Conservation (phyloP, 2,113 vertebrate genomes). For the Trematomus loennbergii region DNA sequence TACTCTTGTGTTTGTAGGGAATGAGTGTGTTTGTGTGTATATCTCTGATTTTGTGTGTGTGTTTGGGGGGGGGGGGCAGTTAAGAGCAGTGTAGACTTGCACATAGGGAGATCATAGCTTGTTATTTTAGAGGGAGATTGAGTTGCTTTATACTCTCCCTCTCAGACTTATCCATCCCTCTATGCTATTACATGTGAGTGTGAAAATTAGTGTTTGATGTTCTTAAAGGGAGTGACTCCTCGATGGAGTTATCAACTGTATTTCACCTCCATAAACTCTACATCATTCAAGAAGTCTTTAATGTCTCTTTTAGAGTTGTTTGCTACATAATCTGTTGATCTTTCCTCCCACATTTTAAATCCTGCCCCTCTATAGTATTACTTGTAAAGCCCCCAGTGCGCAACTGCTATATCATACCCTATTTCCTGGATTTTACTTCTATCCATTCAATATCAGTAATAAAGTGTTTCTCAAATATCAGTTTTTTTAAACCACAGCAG, state of each 20-base stretch:
- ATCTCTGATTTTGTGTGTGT: slow-evolving; percentile 39
- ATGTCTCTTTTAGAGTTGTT: slow-evolving; percentile 52
- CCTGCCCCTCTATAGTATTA: slow-evolving; percentile 38
- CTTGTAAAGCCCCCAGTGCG: slow-evolving; percentile 60
- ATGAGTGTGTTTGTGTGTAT: slow-evolving; percentile 47
- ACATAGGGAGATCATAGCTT: slow-evolving; percentile 51
- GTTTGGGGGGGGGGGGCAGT: slow-evolving; percentile 19
- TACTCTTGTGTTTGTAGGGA: slow-evolving; percentile 81
- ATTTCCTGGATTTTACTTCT: slow-evolving; percentile 73
- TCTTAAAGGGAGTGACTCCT: slow-evolving; percentile 53
- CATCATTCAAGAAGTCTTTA: slow-evolving; percentile 42
- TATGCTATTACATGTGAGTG: slow-evolving; percentile 8
- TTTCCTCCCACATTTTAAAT: slow-evolving; percentile 45
- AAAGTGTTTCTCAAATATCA: slow-evolving; percentile 58
- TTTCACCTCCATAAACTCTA: too few relatives aligned
- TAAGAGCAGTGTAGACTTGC: slow-evolving; percentile 33
- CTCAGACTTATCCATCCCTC: slow-evolving; percentile 11
- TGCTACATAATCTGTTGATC: slow-evolving; percentile 59
- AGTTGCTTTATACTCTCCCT: slow-evolving; percentile 19
- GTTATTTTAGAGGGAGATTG: slow-evolving; percentile 37
- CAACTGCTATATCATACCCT: slow-evolving; percentile 59
- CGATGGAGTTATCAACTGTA: slow-evolving; percentile 61
- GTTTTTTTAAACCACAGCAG: slow-evolving; percentile 39
- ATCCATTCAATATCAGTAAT: slow-evolving; percentile 74
- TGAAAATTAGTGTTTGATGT: background rate